Conservation (phyloP, 35 echinoderm and acorn worm genomes). For the Apostichopus japonicus region DNA sequence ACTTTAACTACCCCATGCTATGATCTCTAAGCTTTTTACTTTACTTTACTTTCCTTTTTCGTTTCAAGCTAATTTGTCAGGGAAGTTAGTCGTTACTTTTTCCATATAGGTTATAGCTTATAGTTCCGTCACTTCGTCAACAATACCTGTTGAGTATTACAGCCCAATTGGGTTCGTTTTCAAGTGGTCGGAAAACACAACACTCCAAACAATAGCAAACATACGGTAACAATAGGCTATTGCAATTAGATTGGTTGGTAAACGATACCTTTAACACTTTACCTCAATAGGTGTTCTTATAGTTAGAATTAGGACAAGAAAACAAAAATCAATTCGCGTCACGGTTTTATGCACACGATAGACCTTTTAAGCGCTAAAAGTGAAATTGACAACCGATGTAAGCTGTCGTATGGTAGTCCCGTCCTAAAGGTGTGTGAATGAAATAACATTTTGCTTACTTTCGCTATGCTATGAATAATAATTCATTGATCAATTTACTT, state of each 20-base stretch:
- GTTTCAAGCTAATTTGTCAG: too few relatives aligned
- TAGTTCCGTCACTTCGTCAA: background rate
- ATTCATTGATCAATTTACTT: too few relatives aligned
- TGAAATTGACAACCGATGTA: too few relatives aligned
- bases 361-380: too few relatives aligned
- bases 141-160: background rate
- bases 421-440: too few relatives aligned
- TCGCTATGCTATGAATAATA: too few relatives aligned
- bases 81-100: constrained; percentile 14
- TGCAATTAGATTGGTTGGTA: constrained; percentile 11
- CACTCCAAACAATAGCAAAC: background rate
- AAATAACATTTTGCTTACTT: too few relatives aligned
- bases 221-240: background rate
- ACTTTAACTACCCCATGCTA: background rate
- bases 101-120: background rate
- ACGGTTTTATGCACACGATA: too few relatives aligned
- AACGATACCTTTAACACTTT: constrained; percentile 29
- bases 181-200: background rate
- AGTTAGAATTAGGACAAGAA: too few relatives aligned
- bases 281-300: background rate
- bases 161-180: background rate
- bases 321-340: too few relatives aligned
- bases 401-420: too few relatives aligned
- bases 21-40: background rate
- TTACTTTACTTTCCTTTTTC: background rate